phyloP scores from a whole-genome alignment of 2,113 vertebrate species.

The Pluvianellus socialis region DNA sequence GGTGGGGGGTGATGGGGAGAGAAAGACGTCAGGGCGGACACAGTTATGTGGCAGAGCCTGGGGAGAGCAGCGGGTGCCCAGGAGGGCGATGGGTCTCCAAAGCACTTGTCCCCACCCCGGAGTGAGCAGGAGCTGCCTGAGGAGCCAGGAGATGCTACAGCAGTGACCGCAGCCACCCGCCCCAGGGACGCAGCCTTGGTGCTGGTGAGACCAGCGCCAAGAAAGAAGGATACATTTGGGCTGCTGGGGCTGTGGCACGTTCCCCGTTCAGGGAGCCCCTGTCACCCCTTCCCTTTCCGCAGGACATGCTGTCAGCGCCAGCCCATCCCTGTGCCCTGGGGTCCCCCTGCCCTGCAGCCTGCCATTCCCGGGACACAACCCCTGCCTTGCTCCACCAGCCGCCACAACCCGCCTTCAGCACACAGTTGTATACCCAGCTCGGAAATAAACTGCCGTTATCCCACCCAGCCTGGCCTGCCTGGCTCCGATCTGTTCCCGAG shows the following conservation, averaged over 20 bases:
- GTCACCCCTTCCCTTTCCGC: not conserved
- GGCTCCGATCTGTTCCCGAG: rapidly evolving
- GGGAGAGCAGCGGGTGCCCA: not conserved
- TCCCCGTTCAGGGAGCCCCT: not conserved
- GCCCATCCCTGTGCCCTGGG: not conserved
- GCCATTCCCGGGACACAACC: not conserved
- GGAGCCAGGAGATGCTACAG: not conserved
- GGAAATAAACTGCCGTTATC: conserved; percentile 39
- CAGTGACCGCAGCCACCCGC: not conserved
- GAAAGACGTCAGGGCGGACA: not conserved
- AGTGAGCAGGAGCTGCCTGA: not conserved
- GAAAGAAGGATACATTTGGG: rapidly evolving
- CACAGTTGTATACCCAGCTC: not conserved
- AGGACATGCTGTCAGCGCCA: rapidly evolving
- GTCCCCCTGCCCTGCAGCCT: not conserved
- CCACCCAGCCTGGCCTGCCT: not conserved
- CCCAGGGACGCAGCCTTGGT: not conserved
- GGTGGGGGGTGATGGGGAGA: not conserved
- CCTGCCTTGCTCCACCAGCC: not conserved
- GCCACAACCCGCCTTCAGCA: not conserved
- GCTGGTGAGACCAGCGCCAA: not conserved
- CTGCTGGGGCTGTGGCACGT: rapidly evolving
- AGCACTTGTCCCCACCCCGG: not conserved
- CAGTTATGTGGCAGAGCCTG: not conserved
- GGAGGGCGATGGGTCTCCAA: not conserved